phyloP scores from a whole-genome alignment of 2,113 vertebrate genomes.

The Nannobrachium achirus region DNA sequence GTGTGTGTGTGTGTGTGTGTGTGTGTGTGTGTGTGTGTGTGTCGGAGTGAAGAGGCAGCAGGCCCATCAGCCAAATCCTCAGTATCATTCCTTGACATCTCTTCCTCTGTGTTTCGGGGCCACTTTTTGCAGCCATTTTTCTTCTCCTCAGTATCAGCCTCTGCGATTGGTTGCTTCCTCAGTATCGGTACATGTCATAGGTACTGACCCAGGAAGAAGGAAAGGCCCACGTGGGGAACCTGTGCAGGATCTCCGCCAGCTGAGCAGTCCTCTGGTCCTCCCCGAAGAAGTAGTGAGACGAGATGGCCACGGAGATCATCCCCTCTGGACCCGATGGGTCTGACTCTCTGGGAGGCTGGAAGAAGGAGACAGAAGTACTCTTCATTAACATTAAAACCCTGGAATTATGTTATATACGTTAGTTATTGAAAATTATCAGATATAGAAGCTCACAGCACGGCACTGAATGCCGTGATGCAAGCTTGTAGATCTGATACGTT shows the following conservation, averaged over 20 bases:
- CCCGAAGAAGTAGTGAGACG: slow-evolving; percentile 91
- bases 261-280: slow-evolving; percentile 84
- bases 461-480: no score
- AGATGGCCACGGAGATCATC: slow-evolving; percentile 87
- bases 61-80: slow-evolving; percentile 24
- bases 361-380: background rate
- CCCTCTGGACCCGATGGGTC: slow-evolving; percentile 79
- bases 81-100: background rate
- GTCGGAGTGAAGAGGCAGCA: slow-evolving; percentile 42
- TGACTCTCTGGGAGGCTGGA: slow-evolving; percentile 72
- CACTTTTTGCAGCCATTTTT: background rate
- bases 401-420: no score
- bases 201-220: slow-evolving; percentile 94
- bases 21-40: slow-evolving; percentile 1
- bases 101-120: background rate
- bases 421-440: no score
- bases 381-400: no score
- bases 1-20: slow-evolving; percentile 9
- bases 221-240: slow-evolving; percentile 90
- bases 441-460: no score
- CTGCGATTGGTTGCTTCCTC: slow-evolving; percentile 28
- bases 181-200: slow-evolving; percentile 87
- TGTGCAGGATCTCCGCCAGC: slow-evolving; percentile 79
- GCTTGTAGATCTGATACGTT: no score
- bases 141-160: slow-evolving; percentile 20